These are phyloP conservation scores for Tetrao urogallus DNA, from an alignment of 2,113 vertebrate species.

Conservation along the genomic window DNA sequence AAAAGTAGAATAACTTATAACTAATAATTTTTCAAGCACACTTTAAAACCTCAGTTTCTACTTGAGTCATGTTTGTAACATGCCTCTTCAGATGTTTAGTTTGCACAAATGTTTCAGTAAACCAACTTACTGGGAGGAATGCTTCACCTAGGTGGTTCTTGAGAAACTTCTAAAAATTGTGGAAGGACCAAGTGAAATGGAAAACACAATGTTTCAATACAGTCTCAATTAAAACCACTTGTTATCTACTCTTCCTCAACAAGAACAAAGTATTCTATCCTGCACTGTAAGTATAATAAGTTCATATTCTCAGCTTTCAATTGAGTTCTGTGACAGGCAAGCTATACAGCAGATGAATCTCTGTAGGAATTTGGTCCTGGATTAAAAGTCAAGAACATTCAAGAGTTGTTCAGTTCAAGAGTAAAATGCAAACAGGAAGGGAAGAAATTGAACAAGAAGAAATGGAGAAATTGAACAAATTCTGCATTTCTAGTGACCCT, in stretches of 20 bases:
- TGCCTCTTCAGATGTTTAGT: neutral
- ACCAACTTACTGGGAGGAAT: neutral
- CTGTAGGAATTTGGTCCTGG: neutral
- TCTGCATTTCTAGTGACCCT: neutral
- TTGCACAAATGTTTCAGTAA: slow-evolving; percentile 12
- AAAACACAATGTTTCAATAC: neutral
- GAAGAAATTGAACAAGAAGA: neutral
- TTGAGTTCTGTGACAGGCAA: neutral
- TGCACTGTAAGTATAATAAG: neutral
- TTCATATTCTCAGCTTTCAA: neutral
- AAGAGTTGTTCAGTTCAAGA: neutral
- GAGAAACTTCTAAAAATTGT: neutral
- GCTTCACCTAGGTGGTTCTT: neutral
- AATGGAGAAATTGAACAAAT: neutral
- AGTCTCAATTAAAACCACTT: neutral
- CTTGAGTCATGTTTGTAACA: neutral
- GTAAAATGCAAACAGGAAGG: neutral
- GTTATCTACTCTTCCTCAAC: neutral
- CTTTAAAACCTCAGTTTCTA: neutral
- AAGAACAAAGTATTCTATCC: neutral
- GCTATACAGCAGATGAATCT: neutral
- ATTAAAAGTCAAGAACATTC: neutral
- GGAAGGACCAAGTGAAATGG: neutral
- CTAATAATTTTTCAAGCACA: neutral
- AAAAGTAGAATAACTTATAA: neutral